Evolutionary conservation across 2,113 vertebrate species (phyloP).

Genomic region (Fukomys damarensis): DNA sequence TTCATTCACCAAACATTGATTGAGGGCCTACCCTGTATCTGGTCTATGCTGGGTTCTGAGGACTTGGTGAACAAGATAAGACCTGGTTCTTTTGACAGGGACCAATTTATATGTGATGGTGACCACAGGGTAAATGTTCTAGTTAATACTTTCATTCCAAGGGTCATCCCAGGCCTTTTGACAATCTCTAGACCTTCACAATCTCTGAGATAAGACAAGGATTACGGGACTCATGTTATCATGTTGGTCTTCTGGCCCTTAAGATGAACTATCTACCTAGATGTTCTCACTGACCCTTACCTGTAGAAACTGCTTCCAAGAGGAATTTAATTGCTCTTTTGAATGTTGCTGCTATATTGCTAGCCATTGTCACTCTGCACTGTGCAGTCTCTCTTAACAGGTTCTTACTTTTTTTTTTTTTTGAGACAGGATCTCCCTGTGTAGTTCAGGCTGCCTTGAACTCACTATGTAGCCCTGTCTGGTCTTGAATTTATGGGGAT

Average conservation of each 20-base stretch:
- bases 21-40: not conserved
- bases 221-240: not conserved
- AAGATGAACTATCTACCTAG: not conserved
- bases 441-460: not conserved
- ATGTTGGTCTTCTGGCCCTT: not conserved
- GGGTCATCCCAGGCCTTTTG: not conserved
- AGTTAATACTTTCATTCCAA: not conserved
- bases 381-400: not conserved
- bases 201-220: not conserved
- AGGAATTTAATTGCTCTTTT: not conserved
- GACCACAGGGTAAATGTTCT: not conserved
- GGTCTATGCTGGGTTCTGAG: not conserved
- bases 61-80: not conserved
- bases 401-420: not conserved
- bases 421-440: not conserved
- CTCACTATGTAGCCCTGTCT: not conserved
- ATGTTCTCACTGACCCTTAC: conserved; percentile 18
- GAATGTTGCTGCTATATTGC: not conserved
- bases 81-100: not conserved
- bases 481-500: not conserved
- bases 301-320: not conserved
- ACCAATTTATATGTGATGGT: not conserved
- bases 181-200: not conserved
- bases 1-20: not conserved
- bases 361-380: not conserved